phyloP scores from a whole-genome alignment of 2,888 invertebrate species.

The Microplitis deprimator region DNA sequence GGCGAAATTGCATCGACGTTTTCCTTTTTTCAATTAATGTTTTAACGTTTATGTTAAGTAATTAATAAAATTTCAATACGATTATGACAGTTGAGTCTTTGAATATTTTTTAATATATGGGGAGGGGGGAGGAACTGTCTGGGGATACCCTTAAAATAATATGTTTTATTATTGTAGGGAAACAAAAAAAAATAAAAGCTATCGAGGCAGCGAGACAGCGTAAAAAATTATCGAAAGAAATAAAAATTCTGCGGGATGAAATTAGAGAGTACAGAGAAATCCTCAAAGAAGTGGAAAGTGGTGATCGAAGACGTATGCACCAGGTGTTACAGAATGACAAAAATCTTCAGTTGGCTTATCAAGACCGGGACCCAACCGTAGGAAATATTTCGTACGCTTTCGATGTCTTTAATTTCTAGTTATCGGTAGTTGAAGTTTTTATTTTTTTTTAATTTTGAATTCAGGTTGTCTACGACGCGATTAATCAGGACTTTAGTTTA shows the following conservation, averaged over 20 bases:
- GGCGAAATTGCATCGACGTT: too few relatives aligned
- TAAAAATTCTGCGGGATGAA: constrained; percentile 75
- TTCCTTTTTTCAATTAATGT: too few relatives aligned
- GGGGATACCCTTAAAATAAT: too few relatives aligned
- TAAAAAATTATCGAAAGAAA: constrained; percentile 74
- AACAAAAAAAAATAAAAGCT: constrained; percentile 77
- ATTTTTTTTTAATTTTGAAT: background rate
- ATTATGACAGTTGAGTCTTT: too few relatives aligned
- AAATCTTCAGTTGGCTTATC: constrained; percentile 75
- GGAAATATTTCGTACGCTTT: constrained; percentile 28
- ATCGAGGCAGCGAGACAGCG: constrained; percentile 73
- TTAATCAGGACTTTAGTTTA: constrained; percentile 77
- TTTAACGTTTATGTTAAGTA: too few relatives aligned
- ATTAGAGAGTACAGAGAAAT: constrained; percentile 74
- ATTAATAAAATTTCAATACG: too few relatives aligned
- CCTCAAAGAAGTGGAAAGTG: constrained; percentile 75
- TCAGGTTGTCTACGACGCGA: constrained; percentile 76
- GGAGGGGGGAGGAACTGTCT: too few relatives aligned
- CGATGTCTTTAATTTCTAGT: background rate
- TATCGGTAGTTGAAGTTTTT: background rate
- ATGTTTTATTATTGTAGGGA: constrained; percentile 67
- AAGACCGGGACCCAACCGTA: constrained; percentile 69
- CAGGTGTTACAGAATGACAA: constrained; percentile 76
- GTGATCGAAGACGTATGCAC: constrained; percentile 76
- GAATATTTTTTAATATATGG: too few relatives aligned